Base-by-base conservation (phyloP, 1,140 invertebrate species). In the Camponotus floridanus region DNA sequence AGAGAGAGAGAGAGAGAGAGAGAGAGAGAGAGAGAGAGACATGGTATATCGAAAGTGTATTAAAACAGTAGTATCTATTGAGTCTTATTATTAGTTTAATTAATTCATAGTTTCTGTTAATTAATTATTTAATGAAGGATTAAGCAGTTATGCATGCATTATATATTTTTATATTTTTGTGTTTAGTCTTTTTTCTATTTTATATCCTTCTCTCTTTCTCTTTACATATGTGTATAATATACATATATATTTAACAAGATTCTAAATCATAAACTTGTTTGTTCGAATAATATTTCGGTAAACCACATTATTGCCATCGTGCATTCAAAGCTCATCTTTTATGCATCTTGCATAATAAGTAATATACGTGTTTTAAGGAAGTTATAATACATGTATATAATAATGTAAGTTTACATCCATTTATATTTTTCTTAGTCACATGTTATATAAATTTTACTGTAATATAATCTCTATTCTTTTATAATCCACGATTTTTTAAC, bases 251-350 rank as follows among this genome's bases (percentile, higher is more conserved):
- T 51, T 51, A 51, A 15, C 48, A 42, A 9, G 33, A n/a, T 45
- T 81, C 36, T 15, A 31, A 33, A 7, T 81, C 39, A 26, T 71
- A 59, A 81, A 81, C 18, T 79, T 79, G 51, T 42, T 36, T 78
- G 39, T 36, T 3, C 33, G 42, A 67, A 33, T 36, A 48, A 67
- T 39, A 15, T 45, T 79, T 67, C 21, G n/a, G 18, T 45, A 71
- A 70, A 81, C 6, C 51, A 33, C 36, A 59, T 80, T 31, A 59
- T 73, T 81, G 39, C 11, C 11, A 7, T 59, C 13, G 4, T 57
- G 21, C 51, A 71, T 42, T 80, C 42, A 36, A n/a, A 21, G 31
- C 21, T 57, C 9, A 61, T 80, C 33, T 80, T 57, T 70, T 42
- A 57, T 57, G 65, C 13, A 70, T 70, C 31, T 80, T 55, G 6